These are phyloP conservation scores for Seladonia tumulorum DNA, from an alignment of 2,888 invertebrate genomes.

Conservation along the genomic window DNA sequence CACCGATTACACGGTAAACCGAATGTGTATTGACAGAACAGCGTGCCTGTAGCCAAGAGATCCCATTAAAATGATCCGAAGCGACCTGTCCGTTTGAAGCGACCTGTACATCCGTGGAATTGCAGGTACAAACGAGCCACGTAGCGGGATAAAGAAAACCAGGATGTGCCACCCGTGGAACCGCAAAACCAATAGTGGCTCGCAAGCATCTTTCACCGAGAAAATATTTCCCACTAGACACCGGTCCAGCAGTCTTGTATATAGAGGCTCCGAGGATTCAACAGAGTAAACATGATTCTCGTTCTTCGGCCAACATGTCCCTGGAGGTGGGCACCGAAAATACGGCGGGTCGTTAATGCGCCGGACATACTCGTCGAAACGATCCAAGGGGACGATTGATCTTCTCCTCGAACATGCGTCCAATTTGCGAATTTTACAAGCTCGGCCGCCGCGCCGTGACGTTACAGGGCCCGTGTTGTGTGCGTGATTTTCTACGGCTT, in stretches of 20 bases:
- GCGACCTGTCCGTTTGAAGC: neutral
- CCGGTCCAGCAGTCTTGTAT: conserved; percentile 37
- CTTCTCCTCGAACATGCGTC: neutral
- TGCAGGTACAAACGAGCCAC: conserved; percentile 19
- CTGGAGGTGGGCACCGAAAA: conserved; percentile 54
- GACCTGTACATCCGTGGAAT: neutral
- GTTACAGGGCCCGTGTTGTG: neutral
- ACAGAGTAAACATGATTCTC: conserved; percentile 62
- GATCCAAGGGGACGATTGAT: neutral
- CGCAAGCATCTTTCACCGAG: conserved; percentile 51
- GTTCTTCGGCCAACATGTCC: conserved; percentile 49
- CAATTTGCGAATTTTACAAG: neutral
- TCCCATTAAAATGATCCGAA: neutral
- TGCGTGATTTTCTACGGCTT: no score
- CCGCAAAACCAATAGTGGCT: conserved; percentile 37
- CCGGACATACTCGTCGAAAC: conserved; percentile 10
- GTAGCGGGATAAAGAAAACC: conserved; percentile 33
- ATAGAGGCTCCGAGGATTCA: conserved; percentile 44
- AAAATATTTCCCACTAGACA: conserved; percentile 61
- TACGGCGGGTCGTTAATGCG: conserved; percentile 54
- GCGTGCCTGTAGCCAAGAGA: neutral
- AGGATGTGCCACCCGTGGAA: conserved; percentile 14
- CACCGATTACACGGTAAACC: neutral
- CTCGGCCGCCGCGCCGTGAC: neutral
- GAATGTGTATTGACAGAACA: neutral